Conservation (phyloP, 2,113 vertebrate genomes). For the Apteryx owenii region DNA sequence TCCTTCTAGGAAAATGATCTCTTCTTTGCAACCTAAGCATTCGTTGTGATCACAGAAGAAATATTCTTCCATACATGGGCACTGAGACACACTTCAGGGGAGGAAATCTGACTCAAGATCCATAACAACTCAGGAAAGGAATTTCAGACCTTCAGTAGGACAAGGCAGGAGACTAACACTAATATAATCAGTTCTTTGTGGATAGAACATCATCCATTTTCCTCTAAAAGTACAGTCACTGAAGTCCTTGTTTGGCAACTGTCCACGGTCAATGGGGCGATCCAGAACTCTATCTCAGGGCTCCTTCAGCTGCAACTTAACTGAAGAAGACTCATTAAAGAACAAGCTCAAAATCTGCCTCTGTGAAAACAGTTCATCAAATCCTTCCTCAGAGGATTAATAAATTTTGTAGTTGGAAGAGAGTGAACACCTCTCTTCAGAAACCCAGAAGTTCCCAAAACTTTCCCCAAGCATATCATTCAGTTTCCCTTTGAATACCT, state of each 20-base stretch:
- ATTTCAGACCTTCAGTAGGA: conserved; percentile 5
- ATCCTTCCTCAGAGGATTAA: not conserved
- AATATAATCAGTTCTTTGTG: not conserved
- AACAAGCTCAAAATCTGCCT: not conserved
- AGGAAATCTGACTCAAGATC: not conserved
- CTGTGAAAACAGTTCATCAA: not conserved
- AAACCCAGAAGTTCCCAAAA: not conserved
- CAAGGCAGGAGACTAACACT: not conserved
- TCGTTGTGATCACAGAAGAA: not conserved
- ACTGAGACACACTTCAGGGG: not conserved
- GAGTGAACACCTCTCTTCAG: not conserved
- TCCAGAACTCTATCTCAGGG: not conserved
- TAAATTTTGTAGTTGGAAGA: not conserved
- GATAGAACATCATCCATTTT: not conserved
- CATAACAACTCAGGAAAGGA: not conserved
- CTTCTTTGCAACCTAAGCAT: not conserved
- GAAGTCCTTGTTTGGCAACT: not conserved
- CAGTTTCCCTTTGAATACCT: not conserved
- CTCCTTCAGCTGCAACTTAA: not conserved
- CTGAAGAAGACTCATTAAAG: not conserved
- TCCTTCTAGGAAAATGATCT: not conserved
- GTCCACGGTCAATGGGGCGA: not conserved
- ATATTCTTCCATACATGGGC: not conserved
- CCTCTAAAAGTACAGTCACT: not conserved
- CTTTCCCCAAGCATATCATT: not conserved